These are phyloP conservation scores for Scalopus aquaticus DNA, from an alignment of 2,113 vertebrate genomes.

Conservation along the genomic window DNA sequence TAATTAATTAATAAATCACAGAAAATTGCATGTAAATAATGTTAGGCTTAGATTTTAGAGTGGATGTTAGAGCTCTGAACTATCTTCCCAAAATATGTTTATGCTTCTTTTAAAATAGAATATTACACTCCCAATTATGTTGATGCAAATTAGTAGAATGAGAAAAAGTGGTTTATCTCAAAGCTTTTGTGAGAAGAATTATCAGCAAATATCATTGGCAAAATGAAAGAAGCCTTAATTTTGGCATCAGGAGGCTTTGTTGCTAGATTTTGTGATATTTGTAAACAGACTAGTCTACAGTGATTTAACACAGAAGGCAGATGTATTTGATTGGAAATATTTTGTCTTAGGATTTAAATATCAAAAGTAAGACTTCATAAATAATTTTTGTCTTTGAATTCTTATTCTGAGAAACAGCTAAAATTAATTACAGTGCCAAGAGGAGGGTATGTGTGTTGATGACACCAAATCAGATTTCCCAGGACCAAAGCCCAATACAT, in stretches of 20 bases:
- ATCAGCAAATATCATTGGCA: background rate
- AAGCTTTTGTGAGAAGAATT: conserved; percentile 21
- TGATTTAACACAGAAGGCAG: background rate
- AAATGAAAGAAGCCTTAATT: background rate
- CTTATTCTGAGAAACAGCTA: background rate
- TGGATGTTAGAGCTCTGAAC: background rate
- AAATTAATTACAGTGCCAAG: background rate
- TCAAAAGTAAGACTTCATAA: background rate
- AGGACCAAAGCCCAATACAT: background rate
- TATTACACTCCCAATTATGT: background rate
- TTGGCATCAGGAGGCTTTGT: conserved; percentile 23
- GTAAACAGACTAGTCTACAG: background rate
- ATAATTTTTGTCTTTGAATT: background rate
- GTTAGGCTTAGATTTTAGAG: conserved; percentile 29
- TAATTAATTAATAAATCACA: conserved; percentile 48
- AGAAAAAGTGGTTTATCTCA: background rate
- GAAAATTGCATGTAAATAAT: conserved; percentile 38
- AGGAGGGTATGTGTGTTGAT: background rate
- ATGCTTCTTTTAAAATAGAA: conserved; percentile 27
- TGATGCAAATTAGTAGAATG: background rate
- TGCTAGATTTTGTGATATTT: background rate
- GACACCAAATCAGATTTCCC: background rate
- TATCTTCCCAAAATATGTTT: background rate
- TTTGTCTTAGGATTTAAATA: background rate
- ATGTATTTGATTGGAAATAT: background rate